Conservation (phyloP, 2,888 invertebrate species). For the Drosophila atroscutellata region DNA sequence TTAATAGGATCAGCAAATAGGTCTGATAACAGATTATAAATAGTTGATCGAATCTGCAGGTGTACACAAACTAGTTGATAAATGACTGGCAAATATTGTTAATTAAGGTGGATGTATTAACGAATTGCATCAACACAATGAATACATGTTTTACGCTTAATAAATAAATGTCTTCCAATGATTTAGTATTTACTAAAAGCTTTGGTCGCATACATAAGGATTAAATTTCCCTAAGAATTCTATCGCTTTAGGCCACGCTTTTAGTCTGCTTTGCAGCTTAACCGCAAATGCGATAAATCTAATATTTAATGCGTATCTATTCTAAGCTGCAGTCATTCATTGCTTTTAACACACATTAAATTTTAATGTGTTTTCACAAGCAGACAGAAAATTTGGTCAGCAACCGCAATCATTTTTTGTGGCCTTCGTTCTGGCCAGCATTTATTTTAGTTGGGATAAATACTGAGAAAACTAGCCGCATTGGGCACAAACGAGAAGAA, state of each 20-base stretch:
- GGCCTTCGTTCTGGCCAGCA: constrained; percentile 23
- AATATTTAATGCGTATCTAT: constrained; percentile 8
- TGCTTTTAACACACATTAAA: constrained; percentile 37
- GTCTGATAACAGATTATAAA: constrained; percentile 27
- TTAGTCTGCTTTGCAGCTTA: constrained; percentile 3
- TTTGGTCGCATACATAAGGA: not conserved
- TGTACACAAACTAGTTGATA: constrained; percentile 4
- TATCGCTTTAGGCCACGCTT: not conserved
- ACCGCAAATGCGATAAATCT: constrained; percentile 20
- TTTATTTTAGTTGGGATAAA: constrained; percentile 34
- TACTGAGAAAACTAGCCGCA: constrained; percentile 31
- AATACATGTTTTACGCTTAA: not conserved
- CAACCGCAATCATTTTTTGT: constrained; percentile 69
- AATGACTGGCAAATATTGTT: constrained; percentile 18
- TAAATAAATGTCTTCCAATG: not conserved
- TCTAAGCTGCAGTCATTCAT: constrained; percentile 7
- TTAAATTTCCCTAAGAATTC: not conserved
- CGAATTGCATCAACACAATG: not conserved
- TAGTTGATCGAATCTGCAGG: constrained; percentile 24
- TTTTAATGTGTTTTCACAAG: constrained; percentile 35
- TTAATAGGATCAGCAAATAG: constrained; percentile 56
- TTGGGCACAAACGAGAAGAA: constrained; percentile 39
- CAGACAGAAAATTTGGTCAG: constrained; percentile 20
- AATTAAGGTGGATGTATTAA: constrained; percentile 20
- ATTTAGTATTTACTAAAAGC: not conserved